Evolutionary conservation across 2,888 invertebrate genomes (phyloP).

Genomic region (Petrolisthes cinctipes): DNA sequence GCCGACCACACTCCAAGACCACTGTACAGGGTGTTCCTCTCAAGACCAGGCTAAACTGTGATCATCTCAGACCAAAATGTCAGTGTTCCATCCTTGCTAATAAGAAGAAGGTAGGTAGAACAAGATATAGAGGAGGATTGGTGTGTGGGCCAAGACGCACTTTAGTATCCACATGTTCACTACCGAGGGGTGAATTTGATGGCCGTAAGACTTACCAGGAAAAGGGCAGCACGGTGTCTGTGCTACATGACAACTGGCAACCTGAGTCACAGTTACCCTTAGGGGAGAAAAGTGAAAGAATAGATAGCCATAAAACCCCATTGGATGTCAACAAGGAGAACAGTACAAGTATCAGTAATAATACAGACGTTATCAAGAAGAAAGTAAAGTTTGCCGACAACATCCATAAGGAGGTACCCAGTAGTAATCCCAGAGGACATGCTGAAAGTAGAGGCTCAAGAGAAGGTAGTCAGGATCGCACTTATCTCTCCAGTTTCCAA

Average conservation of each 20-base stretch:
- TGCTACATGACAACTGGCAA: neutral
- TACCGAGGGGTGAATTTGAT: neutral
- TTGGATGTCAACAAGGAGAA: slow-evolving; percentile 4
- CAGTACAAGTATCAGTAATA: neutral
- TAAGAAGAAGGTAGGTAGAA: neutral
- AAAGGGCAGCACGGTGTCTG: neutral
- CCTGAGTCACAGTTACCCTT: neutral
- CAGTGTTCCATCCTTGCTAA: neutral
- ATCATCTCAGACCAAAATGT: neutral
- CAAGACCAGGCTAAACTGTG: neutral
- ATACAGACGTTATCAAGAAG: neutral
- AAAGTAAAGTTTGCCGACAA: neutral
- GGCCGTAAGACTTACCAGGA: neutral
- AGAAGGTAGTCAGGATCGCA: no score
- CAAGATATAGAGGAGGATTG: neutral
- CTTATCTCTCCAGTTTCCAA: no score
- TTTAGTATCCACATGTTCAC: neutral
- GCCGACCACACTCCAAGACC: neutral
- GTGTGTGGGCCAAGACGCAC: neutral
- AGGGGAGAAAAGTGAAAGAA: neutral
- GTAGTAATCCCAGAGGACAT: neutral
- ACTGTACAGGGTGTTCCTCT: neutral
- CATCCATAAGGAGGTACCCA: neutral
- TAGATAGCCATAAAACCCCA: neutral
- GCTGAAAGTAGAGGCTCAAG: no score